Evolutionary conservation across 2,113 vertebrate species (phyloP).

Genomic region (Bucco capensis): DNA sequence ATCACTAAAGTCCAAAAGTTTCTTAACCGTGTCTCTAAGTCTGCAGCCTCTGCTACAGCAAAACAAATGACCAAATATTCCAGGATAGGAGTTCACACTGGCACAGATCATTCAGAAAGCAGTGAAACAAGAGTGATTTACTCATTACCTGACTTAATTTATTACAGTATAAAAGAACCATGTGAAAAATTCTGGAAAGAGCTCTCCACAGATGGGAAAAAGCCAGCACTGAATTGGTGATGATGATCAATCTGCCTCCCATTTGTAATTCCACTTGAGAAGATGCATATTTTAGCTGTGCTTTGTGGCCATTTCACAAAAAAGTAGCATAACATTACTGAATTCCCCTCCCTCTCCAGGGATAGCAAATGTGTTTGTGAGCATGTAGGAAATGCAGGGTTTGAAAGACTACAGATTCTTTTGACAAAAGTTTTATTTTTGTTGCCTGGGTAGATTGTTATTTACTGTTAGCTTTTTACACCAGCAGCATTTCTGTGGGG

Average conservation of each 20-base stretch:
- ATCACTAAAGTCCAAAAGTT: background rate
- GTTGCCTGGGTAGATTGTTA: background rate
- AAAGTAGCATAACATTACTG: background rate
- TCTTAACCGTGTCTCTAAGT: background rate
- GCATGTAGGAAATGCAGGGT: background rate
- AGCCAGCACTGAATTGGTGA: conserved; percentile 4
- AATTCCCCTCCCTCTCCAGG: background rate
- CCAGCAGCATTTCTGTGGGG: background rate
- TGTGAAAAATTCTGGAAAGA: conserved; percentile 6
- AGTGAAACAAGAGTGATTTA: conserved; percentile 8
- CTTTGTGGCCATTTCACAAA: conserved; percentile 1
- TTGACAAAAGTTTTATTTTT: background rate
- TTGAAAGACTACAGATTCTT: background rate
- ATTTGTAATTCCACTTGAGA: background rate
- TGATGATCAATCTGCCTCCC: conserved; percentile 13
- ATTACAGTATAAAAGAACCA: background rate
- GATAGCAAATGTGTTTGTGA: background rate
- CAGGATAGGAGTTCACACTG: background rate
- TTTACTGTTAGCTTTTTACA: background rate
- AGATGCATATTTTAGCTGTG: conserved; percentile 15
- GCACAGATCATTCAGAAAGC: background rate
- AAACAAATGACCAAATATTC: background rate
- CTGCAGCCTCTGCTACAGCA: background rate
- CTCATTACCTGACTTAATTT: conserved; percentile 28
- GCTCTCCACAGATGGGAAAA: background rate